Conservation (phyloP, 2,113 vertebrate genomes). For the Ahaetulla prasina region DNA sequence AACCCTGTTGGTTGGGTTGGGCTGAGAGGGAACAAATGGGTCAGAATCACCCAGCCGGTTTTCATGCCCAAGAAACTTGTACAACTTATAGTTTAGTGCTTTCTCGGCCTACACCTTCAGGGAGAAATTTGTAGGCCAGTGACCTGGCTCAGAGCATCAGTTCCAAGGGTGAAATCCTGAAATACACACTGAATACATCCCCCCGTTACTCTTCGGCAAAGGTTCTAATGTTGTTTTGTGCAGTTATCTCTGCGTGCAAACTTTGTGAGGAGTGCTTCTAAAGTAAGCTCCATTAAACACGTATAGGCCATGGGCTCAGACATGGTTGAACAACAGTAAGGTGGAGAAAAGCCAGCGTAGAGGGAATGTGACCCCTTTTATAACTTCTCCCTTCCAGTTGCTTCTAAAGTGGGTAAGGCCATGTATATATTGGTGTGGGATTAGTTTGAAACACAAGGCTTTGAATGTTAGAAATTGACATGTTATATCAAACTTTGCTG, state of each 20-base stretch:
- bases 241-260: background rate
- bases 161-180: background rate
- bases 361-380: background rate
- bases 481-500: background rate
- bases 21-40: background rate
- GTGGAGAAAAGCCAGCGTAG: background rate
- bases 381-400: background rate
- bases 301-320: background rate
- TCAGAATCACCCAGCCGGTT: background rate
- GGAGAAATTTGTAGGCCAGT: background rate
- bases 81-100: background rate
- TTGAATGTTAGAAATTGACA: background rate
- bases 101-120: background rate
- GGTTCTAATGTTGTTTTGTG: background rate
- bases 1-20: background rate
- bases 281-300: background rate
- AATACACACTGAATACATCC: background rate
- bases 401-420: background rate
- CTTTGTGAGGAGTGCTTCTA: background rate
- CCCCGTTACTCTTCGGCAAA: background rate
- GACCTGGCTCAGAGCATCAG: background rate
- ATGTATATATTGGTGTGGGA: background rate
- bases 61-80: background rate
- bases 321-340: background rate
- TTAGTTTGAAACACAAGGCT: background rate